A percentile compares a stretch with the other conserved stretches of the same genome.
Evolutionary conservation across 2,888 invertebrate species (phyloP).

Genomic region (Polyommatus iphigenia): DNA sequence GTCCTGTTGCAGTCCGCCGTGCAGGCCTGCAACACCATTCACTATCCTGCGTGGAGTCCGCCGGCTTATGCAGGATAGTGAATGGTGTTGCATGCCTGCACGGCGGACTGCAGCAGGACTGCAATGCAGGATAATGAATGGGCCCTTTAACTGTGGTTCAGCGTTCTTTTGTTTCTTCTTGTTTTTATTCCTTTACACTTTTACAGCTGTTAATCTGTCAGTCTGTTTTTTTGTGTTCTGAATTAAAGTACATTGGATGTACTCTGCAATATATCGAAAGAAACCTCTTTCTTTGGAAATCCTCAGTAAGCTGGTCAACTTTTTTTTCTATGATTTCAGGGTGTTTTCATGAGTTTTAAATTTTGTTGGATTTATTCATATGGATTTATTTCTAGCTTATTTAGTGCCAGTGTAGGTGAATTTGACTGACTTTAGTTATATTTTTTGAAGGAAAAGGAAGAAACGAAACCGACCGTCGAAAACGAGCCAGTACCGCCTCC

Average conservation of each 20-base stretch:
- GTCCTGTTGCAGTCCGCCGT: no score
- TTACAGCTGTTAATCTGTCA: not conserved
- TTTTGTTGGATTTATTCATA: not conserved
- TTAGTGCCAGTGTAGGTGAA: no score
- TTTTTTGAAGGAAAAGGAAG: constrained; percentile 19
- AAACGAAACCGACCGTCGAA: constrained; percentile 20
- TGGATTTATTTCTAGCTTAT: not conserved
- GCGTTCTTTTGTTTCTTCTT: not conserved
- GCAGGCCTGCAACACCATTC: no score
- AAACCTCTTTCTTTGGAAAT: not conserved
- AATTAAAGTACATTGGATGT: not conserved
- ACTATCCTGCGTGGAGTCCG: no score
- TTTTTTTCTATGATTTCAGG: not conserved
- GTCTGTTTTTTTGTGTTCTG: not conserved
- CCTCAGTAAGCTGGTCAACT: not conserved
- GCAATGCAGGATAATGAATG: no score
- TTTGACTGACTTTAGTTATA: not conserved
- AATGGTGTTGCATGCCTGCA: no score
- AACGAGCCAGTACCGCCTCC: not conserved
- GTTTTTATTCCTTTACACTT: not conserved
- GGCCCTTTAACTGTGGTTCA: not conserved
- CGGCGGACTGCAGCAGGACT: no score
- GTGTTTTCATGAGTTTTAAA: not conserved
- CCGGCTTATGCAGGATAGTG: no score
- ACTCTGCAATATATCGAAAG: not conserved